Evolutionary conservation across 2,888 invertebrate species (phyloP).

Genomic region (Diarsia dahlii): DNA sequence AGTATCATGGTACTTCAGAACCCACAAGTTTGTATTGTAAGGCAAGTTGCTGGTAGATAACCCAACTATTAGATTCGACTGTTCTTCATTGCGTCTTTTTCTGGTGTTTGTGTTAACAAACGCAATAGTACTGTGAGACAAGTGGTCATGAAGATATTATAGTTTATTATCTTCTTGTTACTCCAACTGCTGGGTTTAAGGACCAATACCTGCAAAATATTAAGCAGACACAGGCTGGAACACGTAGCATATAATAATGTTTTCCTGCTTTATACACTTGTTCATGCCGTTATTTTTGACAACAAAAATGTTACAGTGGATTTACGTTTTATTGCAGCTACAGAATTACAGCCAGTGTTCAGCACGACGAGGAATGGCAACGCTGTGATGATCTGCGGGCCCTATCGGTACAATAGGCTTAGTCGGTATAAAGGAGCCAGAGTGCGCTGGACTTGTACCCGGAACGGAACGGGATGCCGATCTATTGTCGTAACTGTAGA

Average conservation of each 20-base stretch:
- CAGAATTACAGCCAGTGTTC: conserved; percentile 28
- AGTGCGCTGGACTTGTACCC: neutral
- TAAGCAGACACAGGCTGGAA: neutral
- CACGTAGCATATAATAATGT: too few relatives aligned
- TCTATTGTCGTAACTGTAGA: neutral
- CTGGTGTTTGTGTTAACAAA: neutral
- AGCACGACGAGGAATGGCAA: conserved; percentile 25
- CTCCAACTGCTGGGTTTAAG: neutral
- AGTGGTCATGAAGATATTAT: neutral
- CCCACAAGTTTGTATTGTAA: too few relatives aligned
- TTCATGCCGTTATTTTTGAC: neutral
- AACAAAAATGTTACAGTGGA: neutral
- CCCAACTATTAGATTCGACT: too few relatives aligned
- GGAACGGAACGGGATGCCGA: neutral
- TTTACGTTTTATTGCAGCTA: conserved; percentile 3
- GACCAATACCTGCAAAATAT: neutral
- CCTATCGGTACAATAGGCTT: conserved; percentile 19
- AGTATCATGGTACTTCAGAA: too few relatives aligned
- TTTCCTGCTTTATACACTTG: too few relatives aligned
- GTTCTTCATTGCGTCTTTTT: neutral
- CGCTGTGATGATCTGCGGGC: conserved; percentile 6
- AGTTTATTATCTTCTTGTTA: neutral
- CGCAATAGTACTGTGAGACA: neutral
- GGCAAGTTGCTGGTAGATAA: too few relatives aligned
- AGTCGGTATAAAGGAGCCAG: neutral